phyloP scores from a whole-genome alignment of 2,113 vertebrate species.

The Neogobius melanostomus region DNA sequence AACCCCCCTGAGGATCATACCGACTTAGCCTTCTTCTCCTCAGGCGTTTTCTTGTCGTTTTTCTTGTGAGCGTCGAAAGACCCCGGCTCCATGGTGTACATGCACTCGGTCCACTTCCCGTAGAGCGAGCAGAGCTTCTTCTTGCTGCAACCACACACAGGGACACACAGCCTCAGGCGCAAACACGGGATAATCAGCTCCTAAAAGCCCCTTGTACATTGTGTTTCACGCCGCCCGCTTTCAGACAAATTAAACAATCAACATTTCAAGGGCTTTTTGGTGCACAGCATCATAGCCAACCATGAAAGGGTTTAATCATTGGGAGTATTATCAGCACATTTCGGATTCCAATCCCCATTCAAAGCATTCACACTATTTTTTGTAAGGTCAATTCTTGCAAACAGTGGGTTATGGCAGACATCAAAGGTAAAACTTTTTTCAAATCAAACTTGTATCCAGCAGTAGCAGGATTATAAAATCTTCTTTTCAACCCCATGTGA shows the following conservation, averaged over 20 bases:
- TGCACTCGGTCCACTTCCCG: conserved; percentile 96
- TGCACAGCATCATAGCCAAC: not conserved
- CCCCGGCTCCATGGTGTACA: conserved; percentile 85
- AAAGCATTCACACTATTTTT: too few species aligned
- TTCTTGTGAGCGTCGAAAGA: conserved; percentile 89
- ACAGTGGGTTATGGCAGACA: not conserved
- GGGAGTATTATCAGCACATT: conserved; percentile 1
- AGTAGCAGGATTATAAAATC: too few species aligned
- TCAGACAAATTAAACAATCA: not conserved
- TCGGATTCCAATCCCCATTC: not conserved
- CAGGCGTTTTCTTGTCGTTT: conserved; percentile 85
- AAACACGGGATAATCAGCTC: conserved; percentile 2
- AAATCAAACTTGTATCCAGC: not conserved
- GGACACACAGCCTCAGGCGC: conserved; percentile 8
- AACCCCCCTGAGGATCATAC: conserved; percentile 60
- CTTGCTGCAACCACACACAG: conserved; percentile 78
- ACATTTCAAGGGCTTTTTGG: not conserved
- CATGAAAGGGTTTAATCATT: not conserved
- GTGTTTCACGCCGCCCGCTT: not conserved
- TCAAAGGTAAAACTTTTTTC: not conserved
- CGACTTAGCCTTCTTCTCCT: conserved; percentile 89
- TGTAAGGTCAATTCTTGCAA: too few species aligned
- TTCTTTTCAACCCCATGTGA: too few species aligned
- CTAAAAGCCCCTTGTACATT: not conserved
- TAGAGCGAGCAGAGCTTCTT: conserved; percentile 92